Evolutionary conservation across 2,888 invertebrate species (phyloP).

Genomic region (Acanthosoma haemorrhoidale): DNA sequence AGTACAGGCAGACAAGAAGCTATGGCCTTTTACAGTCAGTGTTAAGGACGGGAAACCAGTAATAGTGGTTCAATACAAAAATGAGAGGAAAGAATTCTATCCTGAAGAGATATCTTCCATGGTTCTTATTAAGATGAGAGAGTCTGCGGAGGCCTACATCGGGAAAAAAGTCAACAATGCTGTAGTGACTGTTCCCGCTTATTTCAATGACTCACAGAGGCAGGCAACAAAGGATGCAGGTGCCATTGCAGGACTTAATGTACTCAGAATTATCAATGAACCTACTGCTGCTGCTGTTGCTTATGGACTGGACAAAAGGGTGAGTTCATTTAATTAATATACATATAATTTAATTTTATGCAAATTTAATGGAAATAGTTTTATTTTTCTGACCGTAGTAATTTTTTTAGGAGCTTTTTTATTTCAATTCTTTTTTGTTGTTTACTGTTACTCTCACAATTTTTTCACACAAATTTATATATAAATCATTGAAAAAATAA

Average conservation of each 20-base stretch:
- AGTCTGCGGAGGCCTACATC: slow-evolving; percentile 50
- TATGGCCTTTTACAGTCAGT: slow-evolving; percentile 59
- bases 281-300: slow-evolving; percentile 52
- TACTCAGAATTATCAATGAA: slow-evolving; percentile 57
- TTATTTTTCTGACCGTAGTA: no score
- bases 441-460: no score
- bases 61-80: slow-evolving; percentile 47
- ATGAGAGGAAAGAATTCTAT: slow-evolving; percentile 48
- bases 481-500: no score
- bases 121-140: slow-evolving; percentile 58
- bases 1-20: slow-evolving; percentile 59
- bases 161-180: slow-evolving; percentile 37
- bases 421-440: no score
- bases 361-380: no score
- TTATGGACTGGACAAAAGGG: slow-evolving; percentile 51
- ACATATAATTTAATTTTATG: no score
- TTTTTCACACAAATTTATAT: no score
- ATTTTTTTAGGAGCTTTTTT: no score
- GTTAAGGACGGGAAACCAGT: slow-evolving; percentile 49
- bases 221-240: slow-evolving; percentile 66
- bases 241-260: slow-evolving; percentile 57
- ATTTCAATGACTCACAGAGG: slow-evolving; percentile 61
- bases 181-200: slow-evolving; percentile 51
- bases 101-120: slow-evolving; percentile 55
- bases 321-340: slow-evolving; percentile 25